Percentiles rank a stretch among this genome's conserved stretches.
Evolutionary conservation across 2,113 vertebrate species (phyloP).

Genomic region (Corvus moneduloides): DNA sequence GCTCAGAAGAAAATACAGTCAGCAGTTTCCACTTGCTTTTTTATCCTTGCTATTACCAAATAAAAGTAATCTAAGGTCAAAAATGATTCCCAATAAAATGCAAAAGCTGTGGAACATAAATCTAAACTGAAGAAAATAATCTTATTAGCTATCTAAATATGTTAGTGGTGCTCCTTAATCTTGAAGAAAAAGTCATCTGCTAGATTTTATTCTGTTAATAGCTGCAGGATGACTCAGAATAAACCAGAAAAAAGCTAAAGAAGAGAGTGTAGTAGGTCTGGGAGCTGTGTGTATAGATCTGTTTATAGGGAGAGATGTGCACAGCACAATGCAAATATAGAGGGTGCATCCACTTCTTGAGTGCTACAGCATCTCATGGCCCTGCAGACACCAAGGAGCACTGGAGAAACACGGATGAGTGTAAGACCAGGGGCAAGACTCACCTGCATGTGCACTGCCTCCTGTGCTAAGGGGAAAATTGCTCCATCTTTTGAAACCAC

Average conservation of each 20-base stretch:
- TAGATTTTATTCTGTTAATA: neutral
- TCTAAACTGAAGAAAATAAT: neutral
- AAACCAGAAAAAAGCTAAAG: neutral
- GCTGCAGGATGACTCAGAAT: slow-evolving; percentile 12
- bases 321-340: neutral
- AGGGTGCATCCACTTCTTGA: neutral
- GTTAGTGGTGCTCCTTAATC: neutral
- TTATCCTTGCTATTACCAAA: neutral
- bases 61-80: neutral
- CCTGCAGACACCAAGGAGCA: neutral
- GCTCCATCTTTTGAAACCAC: neutral
- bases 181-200: neutral
- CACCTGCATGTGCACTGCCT: neutral
- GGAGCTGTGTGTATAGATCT: neutral
- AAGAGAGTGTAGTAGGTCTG: neutral
- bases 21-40: neutral
- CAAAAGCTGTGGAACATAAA: neutral
- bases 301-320: neutral
- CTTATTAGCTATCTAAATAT: neutral
- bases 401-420: neutral
- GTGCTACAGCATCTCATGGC: neutral
- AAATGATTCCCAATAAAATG: neutral
- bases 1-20: neutral
- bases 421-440: neutral
- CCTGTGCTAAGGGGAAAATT: neutral